phyloP scores from a whole-genome alignment of 2,888 invertebrate genomes.

The Habrosyne pyritoides region DNA sequence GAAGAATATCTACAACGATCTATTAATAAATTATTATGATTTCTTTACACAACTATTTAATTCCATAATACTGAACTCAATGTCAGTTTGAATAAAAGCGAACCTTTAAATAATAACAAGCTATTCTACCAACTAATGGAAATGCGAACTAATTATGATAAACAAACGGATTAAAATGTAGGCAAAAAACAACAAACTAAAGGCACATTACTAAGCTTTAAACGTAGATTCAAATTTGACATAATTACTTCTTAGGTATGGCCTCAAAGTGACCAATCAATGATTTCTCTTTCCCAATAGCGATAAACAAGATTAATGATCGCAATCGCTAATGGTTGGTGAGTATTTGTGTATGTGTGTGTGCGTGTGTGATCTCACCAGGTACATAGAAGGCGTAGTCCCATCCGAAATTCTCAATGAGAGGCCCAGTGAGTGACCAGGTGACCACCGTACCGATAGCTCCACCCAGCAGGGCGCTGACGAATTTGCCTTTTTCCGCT shows the following conservation, averaged over 20 bases:
- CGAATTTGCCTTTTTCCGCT: constrained; percentile 88
- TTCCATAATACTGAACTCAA: background rate
- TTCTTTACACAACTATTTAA: background rate
- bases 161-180: background rate
- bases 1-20: no score
- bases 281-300: constrained; percentile 4
- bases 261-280: background rate
- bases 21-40: no score
- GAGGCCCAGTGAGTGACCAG: constrained; percentile 86
- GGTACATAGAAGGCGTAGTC: constrained; percentile 87
- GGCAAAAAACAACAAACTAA: background rate
- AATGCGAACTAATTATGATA: background rate
- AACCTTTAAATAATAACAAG: no score
- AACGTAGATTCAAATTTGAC: background rate
- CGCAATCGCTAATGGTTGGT: background rate
- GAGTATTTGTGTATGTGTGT: background rate
- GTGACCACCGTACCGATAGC: constrained; percentile 89
- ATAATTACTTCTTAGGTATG: background rate
- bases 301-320: background rate
- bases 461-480: constrained; percentile 86
- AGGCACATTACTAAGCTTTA: background rate
- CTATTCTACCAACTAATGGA: background rate
- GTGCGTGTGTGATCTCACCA: constrained; percentile 41
- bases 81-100: no score
- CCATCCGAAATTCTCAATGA: constrained; percentile 87